These are phyloP conservation scores for Alca torda DNA, from an alignment of 2,797 vertebrate genomes.

Conservation along the genomic window DNA sequence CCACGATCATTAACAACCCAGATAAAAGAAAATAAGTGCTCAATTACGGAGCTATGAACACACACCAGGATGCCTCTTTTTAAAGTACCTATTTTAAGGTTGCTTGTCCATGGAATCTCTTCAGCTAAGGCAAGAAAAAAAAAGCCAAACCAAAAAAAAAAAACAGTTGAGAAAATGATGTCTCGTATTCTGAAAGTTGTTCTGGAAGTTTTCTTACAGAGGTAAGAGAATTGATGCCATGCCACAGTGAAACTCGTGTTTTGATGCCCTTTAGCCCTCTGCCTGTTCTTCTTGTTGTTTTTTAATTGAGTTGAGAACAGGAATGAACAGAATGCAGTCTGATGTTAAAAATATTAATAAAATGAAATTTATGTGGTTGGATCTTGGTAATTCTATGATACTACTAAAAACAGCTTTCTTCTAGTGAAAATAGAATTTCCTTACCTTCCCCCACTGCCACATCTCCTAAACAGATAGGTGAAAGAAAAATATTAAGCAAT, in stretches of 20 bases:
- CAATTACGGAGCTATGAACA: background rate
- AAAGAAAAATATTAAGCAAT: background rate
- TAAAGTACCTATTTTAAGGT: background rate
- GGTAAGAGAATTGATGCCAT: background rate
- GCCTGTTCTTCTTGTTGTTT: background rate
- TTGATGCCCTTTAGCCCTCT: background rate
- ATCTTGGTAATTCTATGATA: background rate
- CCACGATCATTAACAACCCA: background rate
- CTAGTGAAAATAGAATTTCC: background rate
- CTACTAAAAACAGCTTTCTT: background rate
- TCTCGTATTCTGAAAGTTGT: background rate
- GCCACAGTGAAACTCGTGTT: background rate
- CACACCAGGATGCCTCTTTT: background rate
- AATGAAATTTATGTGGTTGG: background rate
- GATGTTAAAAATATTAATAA: background rate
- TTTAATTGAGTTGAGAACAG: background rate
- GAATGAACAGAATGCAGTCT: background rate
- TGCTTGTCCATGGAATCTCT: background rate
- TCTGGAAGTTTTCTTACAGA: background rate
- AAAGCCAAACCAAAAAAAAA: too few species aligned
- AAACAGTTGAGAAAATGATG: background rate
- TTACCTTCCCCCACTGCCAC: background rate
- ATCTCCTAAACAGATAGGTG: background rate
- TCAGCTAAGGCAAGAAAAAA: background rate
- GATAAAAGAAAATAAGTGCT: background rate